Conservation (phyloP, 2,888 invertebrate genomes). For the Leptura quadrifasciata region DNA sequence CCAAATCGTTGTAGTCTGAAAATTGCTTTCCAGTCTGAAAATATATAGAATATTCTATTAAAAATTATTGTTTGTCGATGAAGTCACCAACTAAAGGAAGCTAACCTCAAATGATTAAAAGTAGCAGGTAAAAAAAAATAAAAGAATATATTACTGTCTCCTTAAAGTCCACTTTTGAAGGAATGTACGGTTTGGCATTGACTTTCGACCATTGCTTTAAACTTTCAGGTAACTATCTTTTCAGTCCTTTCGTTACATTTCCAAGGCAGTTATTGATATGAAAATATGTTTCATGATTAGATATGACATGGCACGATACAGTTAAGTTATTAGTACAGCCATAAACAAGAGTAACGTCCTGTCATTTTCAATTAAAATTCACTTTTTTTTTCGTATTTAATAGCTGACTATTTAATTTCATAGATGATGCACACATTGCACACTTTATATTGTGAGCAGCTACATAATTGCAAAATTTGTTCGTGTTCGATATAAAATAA, state of each 20-base stretch:
- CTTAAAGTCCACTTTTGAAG: too few relatives aligned
- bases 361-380: not conserved
- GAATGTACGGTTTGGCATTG: not conserved
- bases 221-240: constrained; percentile 21
- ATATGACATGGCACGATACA: not conserved
- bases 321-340: not conserved
- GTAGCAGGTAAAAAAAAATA: too few relatives aligned
- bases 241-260: constrained; percentile 23
- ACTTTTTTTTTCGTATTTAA: too few relatives aligned
- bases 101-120: too few relatives aligned
- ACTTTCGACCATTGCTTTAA: not conserved
- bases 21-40: too few relatives aligned
- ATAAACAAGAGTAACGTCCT: not conserved
- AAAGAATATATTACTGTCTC: too few relatives aligned
- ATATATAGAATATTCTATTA: too few relatives aligned
- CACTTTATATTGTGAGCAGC: not conserved
- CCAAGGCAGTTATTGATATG: constrained; percentile 19
- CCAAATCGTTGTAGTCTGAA: too few relatives aligned
- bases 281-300: constrained; percentile 8
- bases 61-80: too few relatives aligned
- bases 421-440: not conserved
- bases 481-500: too few relatives aligned
- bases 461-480: too few relatives aligned
- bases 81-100: too few relatives aligned
- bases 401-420: not conserved